Evolutionary conservation across 2,113 vertebrate species (phyloP), one percentile per base, ranked within the genome.

Genomic region (Peromyscus maniculatus): DNA sequence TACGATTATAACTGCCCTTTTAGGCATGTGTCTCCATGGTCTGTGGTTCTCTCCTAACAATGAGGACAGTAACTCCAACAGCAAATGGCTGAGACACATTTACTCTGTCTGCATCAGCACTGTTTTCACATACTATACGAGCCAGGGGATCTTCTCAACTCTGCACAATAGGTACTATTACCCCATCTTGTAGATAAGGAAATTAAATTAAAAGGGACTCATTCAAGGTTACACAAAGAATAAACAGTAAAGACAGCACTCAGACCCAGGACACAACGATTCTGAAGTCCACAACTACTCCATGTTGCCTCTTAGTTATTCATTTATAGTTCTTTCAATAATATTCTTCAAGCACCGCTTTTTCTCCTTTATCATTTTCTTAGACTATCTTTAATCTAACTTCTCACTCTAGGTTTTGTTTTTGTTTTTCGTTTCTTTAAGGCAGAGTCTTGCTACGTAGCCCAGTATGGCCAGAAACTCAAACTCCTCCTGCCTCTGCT

Each of bases 371-470:
- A 80, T 66, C 49, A 62, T n/a, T 64, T 78, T 26, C 28, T 39
- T 46, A 74, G n/a, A 59, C 15, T 74, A 64, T 52, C 83, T 80
- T 39, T 79, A 75, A 83, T 72, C 87, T 77, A 93, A 96, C 66
- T 87, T 89, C 26, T 95, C 33, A 15, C 16, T 36, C 62, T 21
- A 49, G 24, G 49, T 31, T 71, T 89, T 39, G 69, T 28, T 89
- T 84, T 62, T 57, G 67, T 57, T 28, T 89, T 84, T 62, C 28
- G 49, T 57, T 72, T 89, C 36, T 74, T 74, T 77, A 28, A 62
- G 72, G 31, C 57, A 59, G 36, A 39, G n/a, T 75, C 69, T 74
- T n/a, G 33, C n/a, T 75, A 74, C 6, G 15, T 57, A 57, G 36
- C 52, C 52, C 15, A 75, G 26, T 16, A 39, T 75, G 16, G 24